Evolutionary conservation across 2,888 invertebrate species (phyloP), one percentile per base, ranked within the genome.

Genomic region (Ochropacha duplaris): DNA sequence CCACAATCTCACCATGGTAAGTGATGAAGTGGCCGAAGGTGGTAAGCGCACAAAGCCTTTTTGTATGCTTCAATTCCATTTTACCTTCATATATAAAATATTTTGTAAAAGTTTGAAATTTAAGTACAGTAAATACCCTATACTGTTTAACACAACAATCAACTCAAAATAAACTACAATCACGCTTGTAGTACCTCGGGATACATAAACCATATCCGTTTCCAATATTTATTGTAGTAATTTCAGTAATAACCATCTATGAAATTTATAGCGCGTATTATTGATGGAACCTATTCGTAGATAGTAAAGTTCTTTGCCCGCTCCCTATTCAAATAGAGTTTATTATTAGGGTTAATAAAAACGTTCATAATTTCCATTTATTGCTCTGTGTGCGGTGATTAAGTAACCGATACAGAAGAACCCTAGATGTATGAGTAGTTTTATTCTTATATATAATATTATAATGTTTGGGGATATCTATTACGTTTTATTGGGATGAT

Each of bases 281-380:
- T 31, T 31, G 24, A 31, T 19, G 36, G 22, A 12, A 56, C 55
- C 55, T 55, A 59, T 26, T 55, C 52, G 58, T 57, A 56, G 58
- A 56, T 57, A 57, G 55, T 55, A 58, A 57, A 56, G 55, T 56
- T 55, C 54, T n/a, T n/a, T 36, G 36, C 49, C 50, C 52, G 58
- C 60, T 71, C 57, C 58, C 67, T 56, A 63, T 68, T 67, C 66
- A 54, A 64, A 68, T 66, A 58, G 59, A 65, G 64, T 67, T 71
- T 74, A 78, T 76, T 73, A 64, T 68, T 60, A 62, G 69, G 58
- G 68, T 72, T 72, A 62, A 74, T 78, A 78, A 77, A 75, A 76
- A 61, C 64, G 68, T 67, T 67, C 71, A 74, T 77, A 75, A 74
- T 68, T 72, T 57, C 66, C 63, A 66, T 72, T 75, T 75, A 76